Conservation (phyloP, 1,140 invertebrate species). For the Drosophila setifemur region DNA sequence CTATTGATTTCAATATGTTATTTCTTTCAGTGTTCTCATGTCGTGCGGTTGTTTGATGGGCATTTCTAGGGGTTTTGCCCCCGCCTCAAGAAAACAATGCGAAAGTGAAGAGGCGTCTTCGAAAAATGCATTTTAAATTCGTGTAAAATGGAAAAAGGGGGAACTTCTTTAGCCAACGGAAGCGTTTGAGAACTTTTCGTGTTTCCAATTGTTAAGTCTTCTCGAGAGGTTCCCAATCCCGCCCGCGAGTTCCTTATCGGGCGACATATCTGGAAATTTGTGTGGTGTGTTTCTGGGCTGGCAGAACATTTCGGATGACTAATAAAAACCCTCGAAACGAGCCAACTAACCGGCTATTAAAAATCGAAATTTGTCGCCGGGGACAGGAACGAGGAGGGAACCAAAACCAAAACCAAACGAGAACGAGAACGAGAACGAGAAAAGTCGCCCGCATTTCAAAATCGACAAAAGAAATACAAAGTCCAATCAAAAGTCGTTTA, state of each 20-base stretch:
- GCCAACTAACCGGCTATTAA: constrained; percentile 46
- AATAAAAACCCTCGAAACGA: constrained; percentile 42
- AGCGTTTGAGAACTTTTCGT: neutral
- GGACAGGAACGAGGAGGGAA: neutral
- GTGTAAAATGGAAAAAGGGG: neutral
- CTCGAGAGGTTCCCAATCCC: constrained; percentile 9
- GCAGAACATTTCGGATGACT: constrained; percentile 33
- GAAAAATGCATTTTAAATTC: constrained; percentile 17
- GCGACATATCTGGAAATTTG: constrained; percentile 38
- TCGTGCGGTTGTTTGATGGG: constrained; percentile 51
- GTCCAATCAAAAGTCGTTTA: constrained; percentile 73
- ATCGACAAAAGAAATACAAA: constrained; percentile 39
- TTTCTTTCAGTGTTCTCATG: neutral
- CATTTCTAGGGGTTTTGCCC: constrained; percentile 66
- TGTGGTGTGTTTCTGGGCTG: constrained; percentile 12
- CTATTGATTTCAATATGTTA: no score
- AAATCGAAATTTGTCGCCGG: constrained; percentile 28
- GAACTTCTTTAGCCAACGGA: constrained; percentile 1
- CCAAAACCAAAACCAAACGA: no score
- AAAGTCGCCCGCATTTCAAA: constrained; percentile 58
- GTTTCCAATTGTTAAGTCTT: constrained; percentile 2
- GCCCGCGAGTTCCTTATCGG: constrained; percentile 23
- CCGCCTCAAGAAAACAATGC: constrained; percentile 32
- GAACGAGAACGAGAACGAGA: neutral
- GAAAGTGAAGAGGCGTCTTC: constrained; percentile 39